phyloP scores from a whole-genome alignment of 2,888 invertebrate species.

The Agrochola lychnidis region DNA sequence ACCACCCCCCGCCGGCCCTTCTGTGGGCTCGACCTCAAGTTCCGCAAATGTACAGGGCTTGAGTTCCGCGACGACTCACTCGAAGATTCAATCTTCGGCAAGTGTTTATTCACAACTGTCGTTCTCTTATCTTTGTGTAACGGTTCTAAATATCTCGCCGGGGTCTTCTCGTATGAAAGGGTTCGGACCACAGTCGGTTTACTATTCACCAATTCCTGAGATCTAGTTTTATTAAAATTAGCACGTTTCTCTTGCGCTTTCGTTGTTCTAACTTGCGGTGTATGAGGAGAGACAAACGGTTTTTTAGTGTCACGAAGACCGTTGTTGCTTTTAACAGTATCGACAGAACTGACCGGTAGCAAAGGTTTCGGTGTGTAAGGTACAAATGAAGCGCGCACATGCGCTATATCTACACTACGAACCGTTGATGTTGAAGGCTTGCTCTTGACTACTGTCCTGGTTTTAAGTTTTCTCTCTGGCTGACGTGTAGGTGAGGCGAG shows the following conservation, averaged over 20 bases:
- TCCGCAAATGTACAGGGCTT: conserved; percentile 91
- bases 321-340: conserved; percentile 66
- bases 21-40: conserved; percentile 74
- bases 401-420: conserved; percentile 79
- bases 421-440: conserved; percentile 61
- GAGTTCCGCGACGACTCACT: conserved; percentile 93
- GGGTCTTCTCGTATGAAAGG: conserved; percentile 78
- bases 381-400: conserved; percentile 81
- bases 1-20: conserved; percentile 78
- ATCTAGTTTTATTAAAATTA: conserved; percentile 79
- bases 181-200: conserved; percentile 56
- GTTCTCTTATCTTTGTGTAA: conserved; percentile 75
- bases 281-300: conserved; percentile 50
- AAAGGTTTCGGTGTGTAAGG: conserved; percentile 80
- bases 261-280: conserved; percentile 82
- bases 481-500: conserved; percentile 48
- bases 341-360: conserved; percentile 61
- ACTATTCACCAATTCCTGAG: conserved; percentile 68
- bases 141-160: conserved; percentile 92
- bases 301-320: conserved; percentile 71
- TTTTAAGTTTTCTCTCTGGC: conserved; percentile 71
- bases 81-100: conserved; percentile 89
- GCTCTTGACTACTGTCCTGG: conserved; percentile 56
- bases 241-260: conserved; percentile 86
- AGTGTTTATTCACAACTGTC: conserved; percentile 79